Conservation (phyloP, 2,113 vertebrate genomes). For the Oriolus oriolus region DNA sequence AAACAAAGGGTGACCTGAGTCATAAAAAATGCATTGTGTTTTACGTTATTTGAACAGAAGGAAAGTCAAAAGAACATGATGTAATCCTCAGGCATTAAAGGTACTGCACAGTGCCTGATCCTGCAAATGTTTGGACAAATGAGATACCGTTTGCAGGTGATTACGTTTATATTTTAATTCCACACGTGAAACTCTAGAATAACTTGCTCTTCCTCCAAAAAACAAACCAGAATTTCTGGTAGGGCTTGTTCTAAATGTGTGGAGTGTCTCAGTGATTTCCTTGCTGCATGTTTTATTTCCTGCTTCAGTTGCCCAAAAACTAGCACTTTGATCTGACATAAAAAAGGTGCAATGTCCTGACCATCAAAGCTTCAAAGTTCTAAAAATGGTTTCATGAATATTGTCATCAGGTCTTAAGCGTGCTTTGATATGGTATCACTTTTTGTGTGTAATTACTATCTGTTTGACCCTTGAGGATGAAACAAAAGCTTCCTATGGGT, state of each 20-base stretch:
- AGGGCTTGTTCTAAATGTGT: background rate
- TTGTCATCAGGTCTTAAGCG: background rate
- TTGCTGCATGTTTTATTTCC: background rate
- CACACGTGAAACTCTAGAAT: background rate
- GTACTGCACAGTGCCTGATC: background rate
- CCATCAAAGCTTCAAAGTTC: background rate
- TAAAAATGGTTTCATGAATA: background rate
- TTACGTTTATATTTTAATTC: background rate
- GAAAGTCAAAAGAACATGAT: constrained; percentile 33
- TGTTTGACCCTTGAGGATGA: rapidly evolving
- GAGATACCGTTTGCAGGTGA: background rate
- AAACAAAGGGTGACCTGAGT: constrained; percentile 65
- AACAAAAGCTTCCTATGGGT: background rate
- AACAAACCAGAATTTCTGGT: background rate
- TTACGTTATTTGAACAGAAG: constrained; percentile 24
- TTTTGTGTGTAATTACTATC: background rate
- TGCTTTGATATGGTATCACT: background rate
- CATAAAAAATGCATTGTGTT: constrained; percentile 54
- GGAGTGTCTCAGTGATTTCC: background rate
- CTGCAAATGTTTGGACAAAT: background rate
- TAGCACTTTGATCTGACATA: background rate
- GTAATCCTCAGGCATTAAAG: background rate
- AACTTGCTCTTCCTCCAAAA: background rate
- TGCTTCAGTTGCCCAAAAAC: background rate
- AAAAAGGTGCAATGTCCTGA: background rate